phyloP scores from a whole-genome alignment of 2,113 vertebrate species.

The Corythornis madagascariensis region DNA sequence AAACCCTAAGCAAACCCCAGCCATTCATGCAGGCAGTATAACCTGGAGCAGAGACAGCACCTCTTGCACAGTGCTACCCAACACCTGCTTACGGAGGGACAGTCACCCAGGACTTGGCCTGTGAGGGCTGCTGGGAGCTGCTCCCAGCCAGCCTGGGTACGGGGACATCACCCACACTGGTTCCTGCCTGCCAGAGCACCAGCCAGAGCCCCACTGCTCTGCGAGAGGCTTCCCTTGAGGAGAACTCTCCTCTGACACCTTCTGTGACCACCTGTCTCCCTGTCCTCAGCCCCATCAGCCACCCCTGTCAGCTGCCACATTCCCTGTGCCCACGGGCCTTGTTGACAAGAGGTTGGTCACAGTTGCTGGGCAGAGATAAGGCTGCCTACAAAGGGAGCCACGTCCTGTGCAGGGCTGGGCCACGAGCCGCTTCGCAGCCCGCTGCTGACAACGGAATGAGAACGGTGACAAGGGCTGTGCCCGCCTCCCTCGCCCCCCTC shows the following conservation, averaged over 20 bases:
- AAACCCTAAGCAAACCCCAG: background rate
- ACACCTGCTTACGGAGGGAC: background rate
- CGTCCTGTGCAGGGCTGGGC: background rate
- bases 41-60: background rate
- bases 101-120: background rate
- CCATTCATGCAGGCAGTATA: background rate
- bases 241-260: accelerated
- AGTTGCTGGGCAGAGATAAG: constrained; percentile 65
- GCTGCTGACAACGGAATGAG: constrained; percentile 14
- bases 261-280: background rate
- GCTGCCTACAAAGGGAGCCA: constrained; percentile 43
- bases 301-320: background rate
- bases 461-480: constrained; percentile 23
- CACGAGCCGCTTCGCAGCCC: background rate
- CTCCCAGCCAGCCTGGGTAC: accelerated
- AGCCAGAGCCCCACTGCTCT: background rate
- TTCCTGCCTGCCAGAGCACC: background rate
- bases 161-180: accelerated
- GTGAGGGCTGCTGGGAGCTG: background rate
- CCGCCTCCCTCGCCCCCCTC: constrained; percentile 17
- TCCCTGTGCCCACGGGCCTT: background rate
- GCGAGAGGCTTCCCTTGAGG: accelerated
- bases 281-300: too few species aligned
- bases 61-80: background rate
- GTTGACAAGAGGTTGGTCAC: constrained; percentile 53